Evolutionary conservation across 2,888 invertebrate genomes (phyloP).

Genomic region (Malacosoma neustria): DNA sequence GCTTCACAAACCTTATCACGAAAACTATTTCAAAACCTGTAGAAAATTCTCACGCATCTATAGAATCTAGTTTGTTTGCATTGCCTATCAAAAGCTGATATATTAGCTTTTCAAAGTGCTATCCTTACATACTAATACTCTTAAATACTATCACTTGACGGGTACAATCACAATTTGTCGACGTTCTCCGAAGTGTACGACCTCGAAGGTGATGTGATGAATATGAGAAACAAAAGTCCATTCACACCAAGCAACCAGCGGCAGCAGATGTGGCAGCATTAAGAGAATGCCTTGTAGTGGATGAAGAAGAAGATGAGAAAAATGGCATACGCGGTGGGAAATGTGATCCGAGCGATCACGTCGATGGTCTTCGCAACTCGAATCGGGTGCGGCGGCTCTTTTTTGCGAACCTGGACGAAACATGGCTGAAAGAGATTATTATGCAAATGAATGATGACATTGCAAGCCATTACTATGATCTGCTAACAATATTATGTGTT

Average conservation of each 20-base stretch:
- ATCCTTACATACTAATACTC: conserved; percentile 18
- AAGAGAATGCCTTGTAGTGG: conserved; percentile 91
- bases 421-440: conserved; percentile 79
- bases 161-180: conserved; percentile 46
- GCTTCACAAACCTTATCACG: conserved; percentile 29
- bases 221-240: conserved; percentile 31
- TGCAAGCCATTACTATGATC: conserved; percentile 35
- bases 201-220: conserved; percentile 32
- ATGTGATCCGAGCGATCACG: conserved; percentile 94
- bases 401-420: conserved; percentile 91
- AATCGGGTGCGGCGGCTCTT: conserved; percentile 94
- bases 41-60: conserved; percentile 41
- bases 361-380: conserved; percentile 96
- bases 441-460: conserved; percentile 56
- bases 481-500: background rate
- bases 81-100: conserved; percentile 34
- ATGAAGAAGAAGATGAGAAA: conserved; percentile 97
- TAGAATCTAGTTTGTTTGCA: conserved; percentile 16
- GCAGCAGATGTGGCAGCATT: conserved; percentile 55
- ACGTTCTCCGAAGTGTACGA: conserved; percentile 33
- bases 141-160: conserved; percentile 37
- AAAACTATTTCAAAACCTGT: conserved; percentile 66
- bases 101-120: conserved; percentile 27
- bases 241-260: conserved; percentile 43
- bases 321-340: conserved; percentile 93